A percentile compares a stretch with the other conserved stretches of the same genome.
Conservation (phyloP, 2,888 invertebrate genomes). For the Tetragonisca angustula region DNA sequence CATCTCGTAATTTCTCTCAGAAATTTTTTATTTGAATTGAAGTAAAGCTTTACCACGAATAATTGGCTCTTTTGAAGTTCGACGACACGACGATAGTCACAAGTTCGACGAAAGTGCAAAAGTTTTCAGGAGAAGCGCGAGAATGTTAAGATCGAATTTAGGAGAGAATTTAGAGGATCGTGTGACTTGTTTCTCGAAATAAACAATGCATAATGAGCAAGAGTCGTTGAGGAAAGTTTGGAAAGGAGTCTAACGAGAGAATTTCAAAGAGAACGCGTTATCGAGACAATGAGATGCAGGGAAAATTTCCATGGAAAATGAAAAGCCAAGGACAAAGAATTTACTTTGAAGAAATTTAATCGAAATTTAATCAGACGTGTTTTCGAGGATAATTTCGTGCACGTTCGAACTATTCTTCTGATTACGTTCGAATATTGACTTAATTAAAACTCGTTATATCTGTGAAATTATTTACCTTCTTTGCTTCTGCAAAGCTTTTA, state of each 20-base stretch:
- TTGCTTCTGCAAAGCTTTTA: too few relatives aligned
- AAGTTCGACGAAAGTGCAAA: neutral
- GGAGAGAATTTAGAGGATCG: neutral
- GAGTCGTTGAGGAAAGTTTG: slow-evolving; percentile 5
- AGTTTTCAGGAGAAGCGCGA: neutral
- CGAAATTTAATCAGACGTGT: neutral
- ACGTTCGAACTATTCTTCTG: neutral
- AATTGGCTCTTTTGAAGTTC: neutral
- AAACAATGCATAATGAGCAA: slow-evolving; percentile 22
- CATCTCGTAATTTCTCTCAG: neutral
- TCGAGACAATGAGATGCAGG: neutral
- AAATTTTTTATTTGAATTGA: neutral
- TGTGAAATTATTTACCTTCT: too few relatives aligned
- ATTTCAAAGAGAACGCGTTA: slow-evolving; percentile 5
- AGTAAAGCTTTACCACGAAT: neutral
- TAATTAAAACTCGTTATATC: too few relatives aligned
- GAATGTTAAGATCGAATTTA: neutral
- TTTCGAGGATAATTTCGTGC: neutral
- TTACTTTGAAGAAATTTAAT: neutral
- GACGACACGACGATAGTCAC: neutral
- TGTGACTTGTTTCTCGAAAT: neutral
- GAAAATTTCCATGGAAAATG: neutral
- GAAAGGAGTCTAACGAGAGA: neutral
- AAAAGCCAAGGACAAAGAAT: neutral
- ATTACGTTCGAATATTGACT: too few relatives aligned